These are phyloP conservation scores for Percina caprodes DNA, from an alignment of 2,113 vertebrate species.

Conservation along the genomic window DNA sequence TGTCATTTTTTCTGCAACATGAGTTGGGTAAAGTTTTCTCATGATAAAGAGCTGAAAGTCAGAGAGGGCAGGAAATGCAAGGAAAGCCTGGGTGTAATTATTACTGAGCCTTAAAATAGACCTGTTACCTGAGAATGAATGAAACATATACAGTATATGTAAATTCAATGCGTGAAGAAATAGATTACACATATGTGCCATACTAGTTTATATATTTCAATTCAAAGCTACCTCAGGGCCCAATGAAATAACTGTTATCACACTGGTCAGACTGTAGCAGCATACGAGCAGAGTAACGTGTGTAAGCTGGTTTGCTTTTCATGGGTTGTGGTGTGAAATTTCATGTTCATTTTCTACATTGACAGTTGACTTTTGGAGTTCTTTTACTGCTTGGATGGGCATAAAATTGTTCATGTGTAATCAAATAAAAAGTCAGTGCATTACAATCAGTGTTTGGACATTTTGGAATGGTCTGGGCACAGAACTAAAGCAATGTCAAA, in stretches of 20 bases:
- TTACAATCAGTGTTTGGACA: too few species aligned
- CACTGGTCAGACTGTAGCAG: neutral
- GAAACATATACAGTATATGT: conserved; percentile 48
- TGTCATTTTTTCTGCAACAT: conserved; percentile 37
- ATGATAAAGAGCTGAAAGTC: conserved; percentile 51
- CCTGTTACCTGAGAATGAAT: conserved; percentile 46
- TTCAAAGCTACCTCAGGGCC: conserved; percentile 25
- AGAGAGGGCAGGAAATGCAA: too few species aligned
- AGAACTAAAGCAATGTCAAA: too few species aligned
- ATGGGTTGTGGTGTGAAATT: neutral
- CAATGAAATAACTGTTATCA: neutral
- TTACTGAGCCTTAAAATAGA: too few species aligned
- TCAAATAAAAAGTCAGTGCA: too few species aligned
- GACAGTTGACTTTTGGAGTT: neutral
- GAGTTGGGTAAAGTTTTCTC: conserved; percentile 40
- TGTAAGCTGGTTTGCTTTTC: conserved; percentile 12
- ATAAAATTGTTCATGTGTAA: too few species aligned
- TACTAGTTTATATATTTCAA: conserved; percentile 46
- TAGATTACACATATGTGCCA: conserved; percentile 53
- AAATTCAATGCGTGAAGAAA: conserved; percentile 58
- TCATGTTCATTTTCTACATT: neutral
- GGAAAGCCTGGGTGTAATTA: too few species aligned
- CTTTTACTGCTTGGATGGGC: neutral
- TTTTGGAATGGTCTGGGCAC: too few species aligned
- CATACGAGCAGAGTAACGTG: neutral